Evolutionary conservation across 1,140 invertebrate species (phyloP), one percentile per base, ranked within the genome.

Genomic region (Pseudomyrmex dendroicus): DNA sequence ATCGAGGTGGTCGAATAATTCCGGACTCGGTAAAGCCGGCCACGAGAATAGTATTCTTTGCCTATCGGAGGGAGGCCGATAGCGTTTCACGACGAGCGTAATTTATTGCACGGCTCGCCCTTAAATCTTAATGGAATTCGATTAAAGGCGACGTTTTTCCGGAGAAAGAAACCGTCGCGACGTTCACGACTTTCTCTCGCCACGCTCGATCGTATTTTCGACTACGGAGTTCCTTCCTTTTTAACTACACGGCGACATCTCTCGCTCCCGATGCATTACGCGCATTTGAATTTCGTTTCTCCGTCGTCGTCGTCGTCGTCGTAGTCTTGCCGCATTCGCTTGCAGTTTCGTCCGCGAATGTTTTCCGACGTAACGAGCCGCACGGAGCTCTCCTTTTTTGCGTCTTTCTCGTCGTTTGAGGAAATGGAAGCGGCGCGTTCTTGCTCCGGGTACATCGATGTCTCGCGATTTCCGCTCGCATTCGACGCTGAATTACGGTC

Each of bases 91-190:
- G 73, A 70, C 78, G 90, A 89, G 78, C 72, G 89, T 91, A 90
- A 92, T 92, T 92, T 92, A 92, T 92, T 83, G 91, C 89, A 82
- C 87, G 86, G 80, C 84, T 85, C 86, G 88, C 87, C 90, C 84
- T 90, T 91, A 92, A 92, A 92, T 92, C 91, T 92, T 92, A 91
- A 91, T 91, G 91, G 91, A 87, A 91, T 92, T 92, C 90, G 91
- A 90, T 91, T 90, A 90, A 91, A 90, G 89, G 84, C 89, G 89
- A 91, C 89, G 83, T 91, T 91, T 89, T 90, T 88, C 88, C 83
- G 84, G 80, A 7, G 35, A 35, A 5, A 35, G 35, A 35, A 35
- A 35, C 35, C 35, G 35, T 35, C 35, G 35, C 35, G 35, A 35
- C 35, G 5, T 35, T 5, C 35, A 35, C 0, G 35, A 35, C 35